Evolutionary conservation across 2,113 vertebrate species (phyloP).

Genomic region (Heptranchias perlo): DNA sequence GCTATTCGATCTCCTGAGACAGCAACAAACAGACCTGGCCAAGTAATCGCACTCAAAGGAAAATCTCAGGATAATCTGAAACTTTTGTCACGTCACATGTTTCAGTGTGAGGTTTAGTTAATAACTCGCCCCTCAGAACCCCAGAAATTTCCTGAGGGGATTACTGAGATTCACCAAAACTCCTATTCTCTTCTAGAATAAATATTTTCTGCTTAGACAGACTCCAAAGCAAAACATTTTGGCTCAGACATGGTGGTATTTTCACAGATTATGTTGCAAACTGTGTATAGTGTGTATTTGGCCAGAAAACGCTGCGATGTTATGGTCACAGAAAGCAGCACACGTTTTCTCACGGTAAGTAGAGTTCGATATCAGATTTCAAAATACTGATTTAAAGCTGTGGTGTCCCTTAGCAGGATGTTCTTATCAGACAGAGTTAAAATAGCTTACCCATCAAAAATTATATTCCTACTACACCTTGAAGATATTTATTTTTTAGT

Average conservation of each 20-base stretch:
- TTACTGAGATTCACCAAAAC: background rate
- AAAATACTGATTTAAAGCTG: background rate
- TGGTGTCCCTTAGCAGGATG: background rate
- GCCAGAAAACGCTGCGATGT: background rate
- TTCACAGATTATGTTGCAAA: background rate
- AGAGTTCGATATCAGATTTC: background rate
- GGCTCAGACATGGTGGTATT: background rate
- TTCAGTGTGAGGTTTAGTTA: background rate
- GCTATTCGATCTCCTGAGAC: background rate
- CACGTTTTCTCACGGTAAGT: background rate
- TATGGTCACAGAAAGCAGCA: background rate
- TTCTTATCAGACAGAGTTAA: background rate
- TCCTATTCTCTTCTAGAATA: background rate
- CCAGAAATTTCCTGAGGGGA: constrained; percentile 5
- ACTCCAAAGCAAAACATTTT: background rate
- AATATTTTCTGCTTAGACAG: background rate
- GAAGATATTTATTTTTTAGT: background rate
- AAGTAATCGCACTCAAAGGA: background rate
- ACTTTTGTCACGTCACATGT: background rate
- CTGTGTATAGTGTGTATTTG: background rate
- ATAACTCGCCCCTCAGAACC: background rate
- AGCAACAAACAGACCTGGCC: background rate
- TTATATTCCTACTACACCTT: background rate
- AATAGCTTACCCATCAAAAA: background rate
- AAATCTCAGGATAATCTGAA: background rate